Percentiles rank a stretch among this genome's conserved stretches.
These are phyloP conservation scores for Turdus rufiventris DNA, from an alignment of 2,113 vertebrate species.

Conservation along the genomic window DNA sequence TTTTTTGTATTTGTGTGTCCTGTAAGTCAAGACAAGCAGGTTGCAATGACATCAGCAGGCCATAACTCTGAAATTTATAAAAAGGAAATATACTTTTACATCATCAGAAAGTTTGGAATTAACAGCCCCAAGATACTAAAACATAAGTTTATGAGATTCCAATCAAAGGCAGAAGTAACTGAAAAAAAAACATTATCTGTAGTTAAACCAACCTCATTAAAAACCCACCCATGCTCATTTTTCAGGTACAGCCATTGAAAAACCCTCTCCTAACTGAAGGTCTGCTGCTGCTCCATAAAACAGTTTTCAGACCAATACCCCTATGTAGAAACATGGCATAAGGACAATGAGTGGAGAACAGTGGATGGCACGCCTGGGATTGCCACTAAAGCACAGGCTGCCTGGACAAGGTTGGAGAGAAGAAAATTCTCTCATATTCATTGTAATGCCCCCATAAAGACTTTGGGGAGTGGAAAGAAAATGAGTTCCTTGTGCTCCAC, in stretches of 20 bases:
- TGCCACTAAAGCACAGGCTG: background rate
- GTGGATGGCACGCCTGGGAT: background rate
- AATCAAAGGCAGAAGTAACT: background rate
- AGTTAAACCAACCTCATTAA: background rate
- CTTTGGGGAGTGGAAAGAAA: background rate
- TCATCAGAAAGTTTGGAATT: background rate
- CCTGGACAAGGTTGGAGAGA: background rate
- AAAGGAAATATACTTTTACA: background rate
- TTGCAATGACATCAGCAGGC: background rate
- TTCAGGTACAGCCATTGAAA: background rate
- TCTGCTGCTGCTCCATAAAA: background rate
- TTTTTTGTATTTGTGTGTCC: background rate
- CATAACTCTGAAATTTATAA: background rate
- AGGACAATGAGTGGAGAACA: background rate
- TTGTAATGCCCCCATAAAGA: background rate
- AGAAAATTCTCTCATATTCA: background rate
- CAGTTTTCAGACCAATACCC: background rate
- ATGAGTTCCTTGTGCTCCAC: background rate
- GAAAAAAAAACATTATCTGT: background rate
- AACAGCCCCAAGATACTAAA: background rate
- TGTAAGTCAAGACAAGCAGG: background rate
- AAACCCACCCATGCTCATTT: background rate
- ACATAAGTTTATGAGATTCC: background rate
- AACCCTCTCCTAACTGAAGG: background rate
- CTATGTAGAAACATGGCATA: rapidly evolving